A percentile compares a stretch with the other conserved stretches of the same genome.
Evolutionary conservation across 1,140 invertebrate species (phyloP).

Genomic region (Sarcophaga bullata): DNA sequence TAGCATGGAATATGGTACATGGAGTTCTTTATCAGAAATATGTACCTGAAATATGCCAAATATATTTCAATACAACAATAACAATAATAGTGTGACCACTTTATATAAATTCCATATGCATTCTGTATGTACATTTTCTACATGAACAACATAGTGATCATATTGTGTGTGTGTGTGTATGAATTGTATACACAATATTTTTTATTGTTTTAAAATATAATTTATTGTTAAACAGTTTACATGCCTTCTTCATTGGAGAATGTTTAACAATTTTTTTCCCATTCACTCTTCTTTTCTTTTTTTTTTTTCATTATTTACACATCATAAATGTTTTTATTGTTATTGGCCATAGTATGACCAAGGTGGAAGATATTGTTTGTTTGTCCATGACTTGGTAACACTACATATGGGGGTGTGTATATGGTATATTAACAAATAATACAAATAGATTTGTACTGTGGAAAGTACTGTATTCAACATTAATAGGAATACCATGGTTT

Average conservation of each 20-base stretch:
- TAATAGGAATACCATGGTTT: no score
- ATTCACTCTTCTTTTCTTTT: no score
- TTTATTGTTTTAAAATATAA: constrained; percentile 27
- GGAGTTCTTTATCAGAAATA: no score
- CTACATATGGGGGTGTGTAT: not conserved
- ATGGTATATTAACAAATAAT: no score
- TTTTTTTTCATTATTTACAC: constrained; percentile 22
- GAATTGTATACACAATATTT: not conserved
- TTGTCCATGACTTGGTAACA: not conserved
- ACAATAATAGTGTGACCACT: not conserved
- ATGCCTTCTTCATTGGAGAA: constrained; percentile 31
- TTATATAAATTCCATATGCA: not conserved
- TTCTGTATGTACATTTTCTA: no score
- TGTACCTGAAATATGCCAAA: not conserved
- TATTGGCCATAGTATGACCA: not conserved
- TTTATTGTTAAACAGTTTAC: constrained; percentile 30
- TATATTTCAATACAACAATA: not conserved
- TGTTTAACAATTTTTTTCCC: constrained; percentile 15
- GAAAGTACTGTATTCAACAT: no score
- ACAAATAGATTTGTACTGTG: no score
- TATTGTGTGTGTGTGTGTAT: not conserved
- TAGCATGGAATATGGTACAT: not conserved
- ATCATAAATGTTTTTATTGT: constrained; percentile 36
- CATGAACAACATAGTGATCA: not conserved
- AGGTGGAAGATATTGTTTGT: not conserved